A percentile compares a stretch with the other conserved stretches of the same genome.
These are phyloP conservation scores for Actinia tenebrosa DNA, from an alignment of 64 coral and sea anemone genomes.

Conservation along the genomic window DNA sequence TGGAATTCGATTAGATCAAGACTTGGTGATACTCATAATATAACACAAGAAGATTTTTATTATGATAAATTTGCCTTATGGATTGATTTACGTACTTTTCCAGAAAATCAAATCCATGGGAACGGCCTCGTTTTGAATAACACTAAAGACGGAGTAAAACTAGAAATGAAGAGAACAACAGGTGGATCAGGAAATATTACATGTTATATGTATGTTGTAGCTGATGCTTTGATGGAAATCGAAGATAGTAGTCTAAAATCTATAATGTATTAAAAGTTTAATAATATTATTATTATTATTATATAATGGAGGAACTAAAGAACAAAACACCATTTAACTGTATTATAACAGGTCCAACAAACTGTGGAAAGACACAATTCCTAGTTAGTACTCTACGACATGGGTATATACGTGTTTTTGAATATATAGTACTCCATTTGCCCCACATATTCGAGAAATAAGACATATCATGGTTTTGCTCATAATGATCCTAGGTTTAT, in stretches of 20 bases:
- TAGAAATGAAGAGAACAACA: constrained; percentile 21
- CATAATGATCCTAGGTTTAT: background rate
- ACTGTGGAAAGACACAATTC: constrained; percentile 24
- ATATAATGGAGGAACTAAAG: constrained; percentile 20
- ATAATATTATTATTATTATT: background rate
- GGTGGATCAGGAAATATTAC: too few species aligned
- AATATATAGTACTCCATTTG: constrained; percentile 15
- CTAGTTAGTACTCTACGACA: background rate
- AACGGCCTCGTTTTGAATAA: background rate
- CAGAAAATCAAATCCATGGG: constrained; percentile 15
- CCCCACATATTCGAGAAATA: constrained; percentile 8
- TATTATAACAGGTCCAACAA: constrained; percentile 27
- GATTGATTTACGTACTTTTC: background rate
- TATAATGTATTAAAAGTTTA: constrained; percentile 20
- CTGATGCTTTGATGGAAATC: constrained; percentile 26
- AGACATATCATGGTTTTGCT: constrained; percentile 15
- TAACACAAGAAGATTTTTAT: background rate
- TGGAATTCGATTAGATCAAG: background rate
- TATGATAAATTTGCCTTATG: constrained; percentile 5
- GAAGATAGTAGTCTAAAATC: background rate
- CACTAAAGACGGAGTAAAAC: constrained; percentile 22
- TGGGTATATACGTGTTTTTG: background rate
- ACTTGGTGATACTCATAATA: background rate
- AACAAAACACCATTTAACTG: constrained; percentile 29
- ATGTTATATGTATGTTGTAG: constrained; percentile 26